Percentiles rank a stretch among this genome's conserved stretches.
These are phyloP conservation scores for Aeoliscus strigatus DNA, from an alignment of 2,797 vertebrate genomes.

Conservation along the genomic window DNA sequence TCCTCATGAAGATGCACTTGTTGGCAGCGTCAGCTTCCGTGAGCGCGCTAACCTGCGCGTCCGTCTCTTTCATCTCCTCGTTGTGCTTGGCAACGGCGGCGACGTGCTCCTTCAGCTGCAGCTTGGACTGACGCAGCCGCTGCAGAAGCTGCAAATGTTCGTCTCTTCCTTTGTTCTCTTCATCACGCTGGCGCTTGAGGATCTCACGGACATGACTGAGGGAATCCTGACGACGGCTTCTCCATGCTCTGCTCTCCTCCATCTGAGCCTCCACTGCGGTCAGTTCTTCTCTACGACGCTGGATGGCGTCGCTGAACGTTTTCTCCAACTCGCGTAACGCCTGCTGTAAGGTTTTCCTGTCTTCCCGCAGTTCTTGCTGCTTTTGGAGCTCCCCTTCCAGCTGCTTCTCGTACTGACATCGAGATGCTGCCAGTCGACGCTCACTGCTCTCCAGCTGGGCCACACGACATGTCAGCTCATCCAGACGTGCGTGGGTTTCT, in stretches of 20 bases:
- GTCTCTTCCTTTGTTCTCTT: conserved; percentile 37
- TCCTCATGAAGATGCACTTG: conserved; percentile 35
- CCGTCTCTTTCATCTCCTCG: conserved; percentile 53
- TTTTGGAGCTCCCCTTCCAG: conserved; percentile 34
- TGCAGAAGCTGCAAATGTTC: conserved; percentile 29
- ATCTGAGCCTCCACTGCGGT: conserved; percentile 36
- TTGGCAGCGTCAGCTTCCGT: conserved; percentile 27
- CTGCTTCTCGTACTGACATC: conserved; percentile 26
- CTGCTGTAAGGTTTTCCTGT: conserved; percentile 32
- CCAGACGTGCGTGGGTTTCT: conserved; percentile 15
- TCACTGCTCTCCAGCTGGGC: conserved; percentile 36
- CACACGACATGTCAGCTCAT: conserved; percentile 12
- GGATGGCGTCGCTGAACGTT: conserved; percentile 2
- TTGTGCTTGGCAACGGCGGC: conserved; percentile 41
- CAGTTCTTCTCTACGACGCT: conserved; percentile 38
- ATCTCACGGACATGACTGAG: conserved; percentile 25
- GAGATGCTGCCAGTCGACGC: conserved; percentile 13
- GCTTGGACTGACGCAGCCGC: conserved; percentile 48
- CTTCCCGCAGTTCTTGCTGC: conserved; percentile 18
- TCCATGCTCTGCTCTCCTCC: conserved; percentile 10
- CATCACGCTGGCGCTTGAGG: conserved; percentile 30
- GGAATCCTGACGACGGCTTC: conserved; percentile 11
- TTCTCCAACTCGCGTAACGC: conserved; percentile 33
- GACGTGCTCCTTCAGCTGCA: conserved; percentile 48
- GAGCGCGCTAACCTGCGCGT: conserved; percentile 52